These are phyloP conservation scores for Sylvilagus floridanus DNA, from an alignment of 2,797 vertebrate genomes.

Conservation along the genomic window DNA sequence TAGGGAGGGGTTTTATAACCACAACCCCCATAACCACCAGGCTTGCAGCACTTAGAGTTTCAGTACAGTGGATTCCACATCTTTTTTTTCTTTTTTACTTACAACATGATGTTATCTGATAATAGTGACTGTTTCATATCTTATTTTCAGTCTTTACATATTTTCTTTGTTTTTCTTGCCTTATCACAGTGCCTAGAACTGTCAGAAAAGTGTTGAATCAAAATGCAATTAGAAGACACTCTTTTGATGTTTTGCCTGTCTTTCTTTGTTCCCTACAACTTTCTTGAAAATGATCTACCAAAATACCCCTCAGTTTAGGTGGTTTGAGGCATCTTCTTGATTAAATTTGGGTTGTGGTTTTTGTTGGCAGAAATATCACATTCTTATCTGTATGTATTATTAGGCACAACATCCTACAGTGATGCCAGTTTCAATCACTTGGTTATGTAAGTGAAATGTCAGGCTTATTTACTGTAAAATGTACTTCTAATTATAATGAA, in stretches of 20 bases:
- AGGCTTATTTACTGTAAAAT: neutral
- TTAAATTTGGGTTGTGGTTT: neutral
- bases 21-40: neutral
- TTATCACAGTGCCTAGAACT: neutral
- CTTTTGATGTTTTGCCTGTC: neutral
- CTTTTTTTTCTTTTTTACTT: neutral
- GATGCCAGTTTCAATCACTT: neutral
- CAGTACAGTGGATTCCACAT: neutral
- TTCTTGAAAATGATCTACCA: neutral
- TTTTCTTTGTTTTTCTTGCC: slow-evolving; percentile 49
- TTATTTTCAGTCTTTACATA: neutral
- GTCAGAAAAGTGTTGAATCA: neutral
- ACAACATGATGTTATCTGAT: neutral
- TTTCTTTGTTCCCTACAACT: neutral
- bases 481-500: neutral
- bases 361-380: neutral
- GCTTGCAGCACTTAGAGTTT: neutral
- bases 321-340: neutral
- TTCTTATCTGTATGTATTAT: neutral
- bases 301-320: neutral
- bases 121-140: neutral
- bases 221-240: neutral
- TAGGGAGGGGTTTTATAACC: neutral
- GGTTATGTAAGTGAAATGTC: neutral
- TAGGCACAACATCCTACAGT: neutral